These are phyloP conservation scores for Calvadosia cruxmelitensis DNA, from an alignment of 30 jellyfish, hydroid and myxozoan genomes.

Conservation along the genomic window DNA sequence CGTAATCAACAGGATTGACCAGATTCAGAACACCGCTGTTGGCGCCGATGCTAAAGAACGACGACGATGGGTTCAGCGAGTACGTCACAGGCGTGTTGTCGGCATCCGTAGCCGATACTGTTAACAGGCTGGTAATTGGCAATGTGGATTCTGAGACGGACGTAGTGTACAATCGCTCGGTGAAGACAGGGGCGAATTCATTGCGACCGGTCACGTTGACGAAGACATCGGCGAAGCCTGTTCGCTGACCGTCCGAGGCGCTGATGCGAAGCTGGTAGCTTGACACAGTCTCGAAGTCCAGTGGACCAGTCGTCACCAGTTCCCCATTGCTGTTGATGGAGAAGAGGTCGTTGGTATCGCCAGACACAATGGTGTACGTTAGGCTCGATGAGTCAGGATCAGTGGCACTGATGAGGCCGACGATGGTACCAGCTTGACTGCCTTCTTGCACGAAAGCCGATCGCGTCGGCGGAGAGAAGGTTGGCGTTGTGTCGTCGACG, in stretches of 20 bases:
- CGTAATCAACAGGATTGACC: slow-evolving; percentile 17
- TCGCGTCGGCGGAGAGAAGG: neutral
- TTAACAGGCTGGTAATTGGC: neutral
- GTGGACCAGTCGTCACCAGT: neutral
- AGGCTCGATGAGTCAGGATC: slow-evolving; percentile 39
- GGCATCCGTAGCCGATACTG: slow-evolving; percentile 21
- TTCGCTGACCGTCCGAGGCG: slow-evolving; percentile 7
- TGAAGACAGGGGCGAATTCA: slow-evolving; percentile 1
- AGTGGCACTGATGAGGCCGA: slow-evolving; percentile 45
- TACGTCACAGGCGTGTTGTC: slow-evolving; percentile 22
- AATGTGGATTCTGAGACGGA: neutral
- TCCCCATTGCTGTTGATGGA: slow-evolving; percentile 14
- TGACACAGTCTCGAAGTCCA: slow-evolving; percentile 9
- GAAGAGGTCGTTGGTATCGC: slow-evolving; percentile 7
- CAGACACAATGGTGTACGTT: slow-evolving; percentile 18
- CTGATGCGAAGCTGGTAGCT: neutral
- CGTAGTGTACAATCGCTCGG: neutral
- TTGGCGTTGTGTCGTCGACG: neutral
- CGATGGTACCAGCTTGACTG: slow-evolving; percentile 26
- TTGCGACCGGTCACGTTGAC: slow-evolving; percentile 1
- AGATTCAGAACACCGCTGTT: slow-evolving; percentile 8
- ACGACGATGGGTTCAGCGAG: slow-evolving; percentile 1
- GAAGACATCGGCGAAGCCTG: slow-evolving; percentile 1
- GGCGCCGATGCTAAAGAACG: slow-evolving; percentile 9
- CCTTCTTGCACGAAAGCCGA: slow-evolving; percentile 18